These are phyloP conservation scores for Drosophila lini DNA, from an alignment of 1,140 invertebrate species.

Conservation along the genomic window DNA sequence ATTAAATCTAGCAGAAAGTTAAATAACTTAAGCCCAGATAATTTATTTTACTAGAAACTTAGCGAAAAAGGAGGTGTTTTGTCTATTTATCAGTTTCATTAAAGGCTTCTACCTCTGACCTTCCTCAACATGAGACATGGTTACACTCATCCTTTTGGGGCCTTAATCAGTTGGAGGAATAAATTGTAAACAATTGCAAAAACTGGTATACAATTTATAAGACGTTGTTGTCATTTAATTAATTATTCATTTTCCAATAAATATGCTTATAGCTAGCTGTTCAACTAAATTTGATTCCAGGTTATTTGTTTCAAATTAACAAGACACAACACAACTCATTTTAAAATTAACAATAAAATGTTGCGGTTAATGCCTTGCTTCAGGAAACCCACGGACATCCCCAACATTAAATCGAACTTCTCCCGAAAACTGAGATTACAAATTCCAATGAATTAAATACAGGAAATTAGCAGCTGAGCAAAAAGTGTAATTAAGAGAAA, in stretches of 20 bases:
- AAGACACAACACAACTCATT: too few relatives aligned
- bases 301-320: neutral
- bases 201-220: neutral
- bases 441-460: conserved; percentile 21
- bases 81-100: neutral
- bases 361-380: neutral
- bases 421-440: neutral
- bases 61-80: neutral
- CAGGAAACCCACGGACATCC: neutral
- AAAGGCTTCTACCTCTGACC: neutral
- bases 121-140: neutral
- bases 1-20: neutral
- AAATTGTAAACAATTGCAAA: neutral
- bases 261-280: too few relatives aligned
- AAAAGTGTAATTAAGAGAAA: conserved; percentile 52
- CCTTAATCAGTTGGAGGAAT: neutral
- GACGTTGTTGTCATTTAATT: neutral
- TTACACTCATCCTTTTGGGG: too few relatives aligned
- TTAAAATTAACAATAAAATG: neutral
- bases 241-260: neutral
- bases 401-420: neutral
- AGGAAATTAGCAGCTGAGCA: conserved; percentile 30
- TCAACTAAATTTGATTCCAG: too few relatives aligned
- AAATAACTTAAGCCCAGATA: neutral
- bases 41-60: neutral